These are phyloP conservation scores for Nephrocerus scutellatus DNA, from an alignment of 2,888 invertebrate genomes.

Conservation along the genomic window DNA sequence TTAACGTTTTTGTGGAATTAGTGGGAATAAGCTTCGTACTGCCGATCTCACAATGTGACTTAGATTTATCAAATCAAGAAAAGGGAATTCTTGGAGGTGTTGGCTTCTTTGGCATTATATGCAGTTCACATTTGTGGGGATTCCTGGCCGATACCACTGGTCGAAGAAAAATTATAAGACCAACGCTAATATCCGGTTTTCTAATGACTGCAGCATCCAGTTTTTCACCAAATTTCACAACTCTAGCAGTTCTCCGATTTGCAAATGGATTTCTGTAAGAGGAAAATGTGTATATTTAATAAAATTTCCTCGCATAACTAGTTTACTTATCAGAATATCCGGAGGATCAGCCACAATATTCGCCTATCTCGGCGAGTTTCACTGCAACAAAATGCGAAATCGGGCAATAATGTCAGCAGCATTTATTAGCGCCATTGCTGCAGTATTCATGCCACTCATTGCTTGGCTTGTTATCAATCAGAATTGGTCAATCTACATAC, in stretches of 20 bases:
- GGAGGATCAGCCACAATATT: conserved; percentile 51
- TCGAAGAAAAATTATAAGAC: conserved; percentile 46
- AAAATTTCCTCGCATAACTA: background rate
- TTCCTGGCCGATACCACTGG: conserved; percentile 52
- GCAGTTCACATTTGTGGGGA: conserved; percentile 54
- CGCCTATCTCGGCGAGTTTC: conserved; percentile 52
- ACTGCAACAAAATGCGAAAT: conserved; percentile 46
- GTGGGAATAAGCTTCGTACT: conserved; percentile 50
- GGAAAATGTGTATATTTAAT: conserved; percentile 1
- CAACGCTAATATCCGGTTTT: conserved; percentile 48
- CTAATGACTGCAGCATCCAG: conserved; percentile 48
- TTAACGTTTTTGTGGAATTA: conserved; percentile 47
- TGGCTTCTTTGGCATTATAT: conserved; percentile 48
- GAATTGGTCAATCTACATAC: conserved; percentile 32
- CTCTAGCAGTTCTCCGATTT: conserved; percentile 49
- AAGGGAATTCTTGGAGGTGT: conserved; percentile 45
- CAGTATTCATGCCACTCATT: conserved; percentile 34
- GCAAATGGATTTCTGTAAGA: conserved; percentile 52
- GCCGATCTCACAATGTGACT: conserved; percentile 49
- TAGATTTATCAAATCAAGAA: conserved; percentile 39
- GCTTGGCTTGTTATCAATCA: conserved; percentile 39
- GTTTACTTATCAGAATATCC: conserved; percentile 31
- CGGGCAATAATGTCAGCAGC: conserved; percentile 41
- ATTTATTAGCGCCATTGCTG: conserved; percentile 33
- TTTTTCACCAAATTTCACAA: conserved; percentile 47